phyloP scores from a whole-genome alignment of 1,140 invertebrate species.

The Heliconius hermathena region DNA sequence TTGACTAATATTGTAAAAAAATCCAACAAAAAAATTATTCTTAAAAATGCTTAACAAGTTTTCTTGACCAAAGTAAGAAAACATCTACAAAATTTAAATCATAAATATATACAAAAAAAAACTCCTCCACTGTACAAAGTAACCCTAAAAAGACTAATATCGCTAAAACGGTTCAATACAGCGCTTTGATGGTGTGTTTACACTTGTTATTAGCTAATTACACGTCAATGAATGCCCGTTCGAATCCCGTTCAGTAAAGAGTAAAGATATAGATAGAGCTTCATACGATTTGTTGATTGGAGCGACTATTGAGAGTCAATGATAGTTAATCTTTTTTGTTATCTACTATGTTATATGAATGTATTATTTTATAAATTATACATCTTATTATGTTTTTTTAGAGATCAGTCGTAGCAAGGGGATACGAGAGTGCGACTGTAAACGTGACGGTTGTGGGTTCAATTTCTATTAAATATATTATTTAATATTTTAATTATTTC shows the following conservation, averaged over 20 bases:
- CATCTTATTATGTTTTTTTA: too few relatives aligned
- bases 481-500: too few relatives aligned
- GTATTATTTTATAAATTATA: too few relatives aligned
- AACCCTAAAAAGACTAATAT: constrained; percentile 45
- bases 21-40: too few relatives aligned
- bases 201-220: constrained; percentile 53
- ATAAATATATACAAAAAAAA: background rate
- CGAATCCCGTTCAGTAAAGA: constrained; percentile 33
- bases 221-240: constrained; percentile 40
- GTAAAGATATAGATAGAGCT: constrained; percentile 11
- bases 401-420: too few relatives aligned
- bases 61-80: too few relatives aligned
- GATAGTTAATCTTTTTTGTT: background rate
- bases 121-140: background rate
- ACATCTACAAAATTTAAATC: too few relatives aligned
- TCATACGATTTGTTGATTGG: constrained; percentile 41
- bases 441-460: too few relatives aligned
- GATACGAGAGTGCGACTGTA: too few relatives aligned
- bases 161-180: constrained; percentile 42
- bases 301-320: constrained; percentile 16
- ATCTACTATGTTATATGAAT: background rate
- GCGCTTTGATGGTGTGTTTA: constrained; percentile 37
- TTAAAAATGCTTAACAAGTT: too few relatives aligned
- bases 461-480: too few relatives aligned
- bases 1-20: too few relatives aligned